Evolutionary conservation across 2,888 invertebrate genomes (phyloP), one percentile per base, ranked within the genome.

Genomic region (Pimpla rufipes): DNA sequence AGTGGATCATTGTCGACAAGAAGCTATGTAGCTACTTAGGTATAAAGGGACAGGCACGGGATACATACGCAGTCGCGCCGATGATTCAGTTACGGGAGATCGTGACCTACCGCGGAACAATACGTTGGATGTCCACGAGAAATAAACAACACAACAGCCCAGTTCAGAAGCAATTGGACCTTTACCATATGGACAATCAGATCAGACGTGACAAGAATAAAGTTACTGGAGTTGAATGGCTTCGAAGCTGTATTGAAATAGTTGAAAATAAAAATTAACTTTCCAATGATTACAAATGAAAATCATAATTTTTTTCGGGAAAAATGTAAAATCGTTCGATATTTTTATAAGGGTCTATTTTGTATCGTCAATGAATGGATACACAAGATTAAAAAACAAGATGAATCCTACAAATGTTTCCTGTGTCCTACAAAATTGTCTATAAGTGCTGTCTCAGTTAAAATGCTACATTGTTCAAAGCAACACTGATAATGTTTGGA

Each of bases 41-140:
- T n/a, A 2, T 57, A 35, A n/a, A 13, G 11, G 57, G 13, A 5
- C 13, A 13, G 57, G 57, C 16, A 7, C 8, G n/a, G n/a, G 29
- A 47, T 23, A 47, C 21, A n/a, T n/a, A 13, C 45, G 6, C 62
- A 73, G 42, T 59, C 23, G 8, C 45, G 11, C 45, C 45, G 42
- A 73, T 73, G 59, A 73, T 73, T 35, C 57, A 29, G 23, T 73
- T 59, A 73, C 45, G 16, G 16, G 13, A n/a, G 45, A 35, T 45
- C 57, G 16, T 29, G 29, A 42, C 42, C 45, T 71, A 57, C 40
- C 57, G 45, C 45, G 47, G 35, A 73, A 47, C 59, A 73, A 59
- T 73, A 45, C 10, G 23, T 16, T 59, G 35, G 35, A 59, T 59
- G 35, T 35, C 16, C 16, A n/a, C 35, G 59, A 59, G 35, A 35